A percentile compares a stretch with the other conserved stretches of the same genome.
These are phyloP conservation scores for Polia nebulosa DNA, from an alignment of 2,888 invertebrate species.

Conservation along the genomic window DNA sequence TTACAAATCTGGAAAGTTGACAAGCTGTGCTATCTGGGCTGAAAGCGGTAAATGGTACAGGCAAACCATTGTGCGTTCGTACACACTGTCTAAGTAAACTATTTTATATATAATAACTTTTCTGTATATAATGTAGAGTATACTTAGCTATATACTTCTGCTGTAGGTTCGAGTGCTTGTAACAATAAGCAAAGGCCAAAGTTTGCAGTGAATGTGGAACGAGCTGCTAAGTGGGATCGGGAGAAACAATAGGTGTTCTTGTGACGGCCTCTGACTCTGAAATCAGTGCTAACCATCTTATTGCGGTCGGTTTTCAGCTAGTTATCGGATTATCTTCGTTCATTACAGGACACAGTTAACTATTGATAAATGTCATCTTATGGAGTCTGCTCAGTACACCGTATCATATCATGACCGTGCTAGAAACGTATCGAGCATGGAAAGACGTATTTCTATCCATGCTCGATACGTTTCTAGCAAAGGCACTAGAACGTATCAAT, in stretches of 20 bases:
- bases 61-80: conserved; percentile 37
- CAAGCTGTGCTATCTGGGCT: conserved; percentile 49
- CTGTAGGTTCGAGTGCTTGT: conserved; percentile 36
- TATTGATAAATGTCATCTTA: conserved; percentile 56
- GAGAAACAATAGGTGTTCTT: conserved; percentile 72
- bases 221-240: conserved; percentile 68
- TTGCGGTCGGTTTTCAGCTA: conserved; percentile 60
- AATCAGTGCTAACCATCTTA: conserved; percentile 70
- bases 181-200: conserved; percentile 65
- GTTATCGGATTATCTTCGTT: conserved; percentile 65
- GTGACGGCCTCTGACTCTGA: conserved; percentile 70
- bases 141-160: conserved; percentile 55
- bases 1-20: conserved; percentile 56
- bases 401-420: too few relatives aligned
- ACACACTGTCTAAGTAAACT: conserved; percentile 19
- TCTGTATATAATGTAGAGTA: conserved; percentile 45
- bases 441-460: too few relatives aligned
- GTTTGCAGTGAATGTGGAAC: conserved; percentile 65
- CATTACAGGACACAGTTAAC: conserved; percentile 29
- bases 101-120: conserved; percentile 45
- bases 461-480: too few relatives aligned
- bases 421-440: too few relatives aligned
- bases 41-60: conserved; percentile 25
- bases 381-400: too few relatives aligned
- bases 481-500: too few relatives aligned